Evolutionary conservation across 2,113 vertebrate genomes (phyloP), one percentile per base, ranked within the genome.

Genomic region (Microcebus jonahi): DNA sequence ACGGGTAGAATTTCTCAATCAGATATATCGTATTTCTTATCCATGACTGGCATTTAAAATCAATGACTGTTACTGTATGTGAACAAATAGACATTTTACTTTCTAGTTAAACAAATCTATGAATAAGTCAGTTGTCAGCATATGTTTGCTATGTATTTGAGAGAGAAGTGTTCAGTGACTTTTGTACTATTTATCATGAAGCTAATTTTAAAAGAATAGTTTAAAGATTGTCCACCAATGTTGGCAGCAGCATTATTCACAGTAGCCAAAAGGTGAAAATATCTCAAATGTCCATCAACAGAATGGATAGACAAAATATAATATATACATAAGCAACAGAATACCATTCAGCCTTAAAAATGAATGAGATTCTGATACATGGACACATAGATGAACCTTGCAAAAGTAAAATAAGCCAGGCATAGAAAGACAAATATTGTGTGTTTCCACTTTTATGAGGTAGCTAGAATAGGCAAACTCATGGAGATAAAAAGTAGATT

Each of bases 1-100:
- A 79, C 59, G 68, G 15, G n/a, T 88, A 65, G 65, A 87, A 68
- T 91, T 88, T 23, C 10, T 88, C 85, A 42, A 77, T 81, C 55
- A 59, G 77, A 88, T 67, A 14, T 48, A 61, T 27, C 53, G 27
- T 21, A 84, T 90, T 96, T 73, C 53, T 95, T 91, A 36, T 50
- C 71, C 71, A 84, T 53, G 4, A 73, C 18, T 93, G 67, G 6
- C 87, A 79, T 80, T 93, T 86, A 86, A 93, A 96, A 90, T 88
- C 31, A 23, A 48, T 82, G 13, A 75, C 71, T 55, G 8, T 61
- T 82, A 73, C 17, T 10, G 2, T 59, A 50, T 29, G 23, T 68
- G 31, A 73, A 68, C 8, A 80, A 75, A 36, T 31, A 91, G 68
- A 77, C 8, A 50, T 88, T 83, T 88, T 21, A 84, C 50, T 75